Percentiles rank a stretch among this genome's conserved stretches.
These are phyloP conservation scores for Epinephelus moara DNA, from an alignment of 2,113 vertebrate genomes.

Conservation along the genomic window DNA sequence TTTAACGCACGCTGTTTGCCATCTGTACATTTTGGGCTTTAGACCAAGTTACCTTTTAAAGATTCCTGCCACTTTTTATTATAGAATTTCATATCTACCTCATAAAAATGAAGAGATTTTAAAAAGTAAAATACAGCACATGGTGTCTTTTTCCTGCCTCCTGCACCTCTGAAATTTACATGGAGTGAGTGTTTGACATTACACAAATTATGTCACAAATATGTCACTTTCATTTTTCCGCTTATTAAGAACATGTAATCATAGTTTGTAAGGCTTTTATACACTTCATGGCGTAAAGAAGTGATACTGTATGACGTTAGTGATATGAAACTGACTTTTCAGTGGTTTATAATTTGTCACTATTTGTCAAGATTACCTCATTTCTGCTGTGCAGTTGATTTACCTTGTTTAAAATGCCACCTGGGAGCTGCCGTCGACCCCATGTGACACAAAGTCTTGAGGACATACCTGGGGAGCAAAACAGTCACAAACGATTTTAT, in stretches of 20 bases:
- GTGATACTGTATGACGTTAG: neutral
- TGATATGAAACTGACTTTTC: neutral
- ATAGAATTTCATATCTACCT: neutral
- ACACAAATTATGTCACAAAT: neutral
- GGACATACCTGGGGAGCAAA: neutral
- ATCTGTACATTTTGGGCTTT: too few species aligned
- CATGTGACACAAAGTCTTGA: neutral
- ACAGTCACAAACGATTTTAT: conserved; percentile 6
- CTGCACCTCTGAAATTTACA: neutral
- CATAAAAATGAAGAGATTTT: neutral
- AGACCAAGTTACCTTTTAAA: too few species aligned
- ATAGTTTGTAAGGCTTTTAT: neutral
- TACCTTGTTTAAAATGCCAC: neutral
- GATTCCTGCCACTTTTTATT: neutral
- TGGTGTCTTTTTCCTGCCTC: neutral
- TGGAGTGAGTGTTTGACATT: neutral
- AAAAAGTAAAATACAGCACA: neutral
- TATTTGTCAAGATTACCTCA: neutral
- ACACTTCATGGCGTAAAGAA: neutral
- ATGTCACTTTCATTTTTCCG: neutral
- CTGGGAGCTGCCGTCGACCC: neutral
- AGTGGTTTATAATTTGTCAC: neutral
- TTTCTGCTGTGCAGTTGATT: neutral
- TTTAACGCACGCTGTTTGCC: too few species aligned
- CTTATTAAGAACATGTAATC: neutral